Percentiles rank a stretch among this genome's conserved stretches.
These are phyloP conservation scores for Hedya salicella DNA, from an alignment of 2,888 invertebrate genomes.

Conservation along the genomic window DNA sequence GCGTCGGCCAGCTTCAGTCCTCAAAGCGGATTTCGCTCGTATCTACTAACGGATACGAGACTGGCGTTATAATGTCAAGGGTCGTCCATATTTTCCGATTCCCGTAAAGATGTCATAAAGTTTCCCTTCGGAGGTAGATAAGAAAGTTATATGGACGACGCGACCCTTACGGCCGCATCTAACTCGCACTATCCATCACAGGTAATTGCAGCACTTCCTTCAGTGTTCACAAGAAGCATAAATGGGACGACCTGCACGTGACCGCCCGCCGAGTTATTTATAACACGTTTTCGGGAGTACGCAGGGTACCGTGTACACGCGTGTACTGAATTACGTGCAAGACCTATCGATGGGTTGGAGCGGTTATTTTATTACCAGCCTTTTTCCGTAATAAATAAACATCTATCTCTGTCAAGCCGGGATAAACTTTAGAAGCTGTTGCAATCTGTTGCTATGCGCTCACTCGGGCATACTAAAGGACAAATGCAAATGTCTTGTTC, in stretches of 20 bases:
- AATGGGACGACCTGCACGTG: conserved; percentile 75
- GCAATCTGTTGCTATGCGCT: no score
- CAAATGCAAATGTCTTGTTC: no score
- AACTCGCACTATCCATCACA: conserved; percentile 78
- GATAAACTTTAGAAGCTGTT: no score
- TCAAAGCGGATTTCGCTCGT: conserved; percentile 36
- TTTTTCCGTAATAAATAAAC: background rate
- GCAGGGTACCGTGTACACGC: conserved; percentile 24
- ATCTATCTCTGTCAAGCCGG: no score
- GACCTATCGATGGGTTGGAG: conserved; percentile 13
- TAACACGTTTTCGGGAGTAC: conserved; percentile 59
- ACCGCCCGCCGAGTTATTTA: conserved; percentile 72
- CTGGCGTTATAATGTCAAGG: conserved; percentile 67
- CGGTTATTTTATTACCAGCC: conserved; percentile 5
- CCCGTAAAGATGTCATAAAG: conserved; percentile 79
- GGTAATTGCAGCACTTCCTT: conserved; percentile 78
- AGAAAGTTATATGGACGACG: conserved; percentile 75
- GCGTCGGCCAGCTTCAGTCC: conserved; percentile 16
- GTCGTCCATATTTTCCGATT: conserved; percentile 77
- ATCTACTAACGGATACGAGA: conserved; percentile 52
- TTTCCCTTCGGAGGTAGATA: conserved; percentile 75
- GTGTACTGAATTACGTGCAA: conserved; percentile 15
- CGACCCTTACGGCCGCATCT: conserved; percentile 71
- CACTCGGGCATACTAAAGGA: no score
- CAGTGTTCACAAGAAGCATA: conserved; percentile 76